Evolutionary conservation across 2,888 invertebrate species (phyloP), one percentile per base, ranked within the genome.

Genomic region (Agonopterix subpropinquella): DNA sequence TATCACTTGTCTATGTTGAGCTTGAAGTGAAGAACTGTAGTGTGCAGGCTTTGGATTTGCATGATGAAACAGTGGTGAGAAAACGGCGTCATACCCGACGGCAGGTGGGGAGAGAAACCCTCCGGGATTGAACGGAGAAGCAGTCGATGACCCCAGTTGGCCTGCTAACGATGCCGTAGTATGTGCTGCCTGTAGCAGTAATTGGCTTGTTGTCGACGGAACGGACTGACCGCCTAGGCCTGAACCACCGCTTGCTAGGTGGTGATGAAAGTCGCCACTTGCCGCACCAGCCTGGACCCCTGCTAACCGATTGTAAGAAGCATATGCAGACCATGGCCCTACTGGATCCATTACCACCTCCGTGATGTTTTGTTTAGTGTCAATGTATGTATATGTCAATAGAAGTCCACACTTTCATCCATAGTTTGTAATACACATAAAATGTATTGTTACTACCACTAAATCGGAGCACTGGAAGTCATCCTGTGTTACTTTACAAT

Each of bases 241-340:
- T 57, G 88, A 79, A 53, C 89, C 87, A 62, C 89, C 81, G 77
- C 91, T 86, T 73, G 93, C 87, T 74, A 92, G 86, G 78, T 92
- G 91, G 80, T 92, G 91, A 83, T 93, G 90, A 78, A 92, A 90
- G 77, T 92, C 91, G 67, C 91, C 90, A 80, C 91, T 89, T 71
- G 92, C 89, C 77, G 93, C 88, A 76, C 92, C 90, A 66, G 93
- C 90, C 77, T 92, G 92, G 62, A 92, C 92, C 65, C 92, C 91
- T 62, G 93, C 91, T 81, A 95, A 89, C 70, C 95, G 93, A 89
- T 95, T 95, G 90, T 95, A 95, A 65, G 94, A 93, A 77, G 92
- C 90, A 84, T 94, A 94, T 77, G 92, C 92, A 77, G 93, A 92
- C 96, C 96, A 96, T 89, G 95, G 95, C 89, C 94, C 95, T 83